A percentile compares a stretch with the other conserved stretches of the same genome.
These are phyloP conservation scores for Sigmodon hispidus DNA, from an alignment of 2,113 vertebrate genomes.

Conservation along the genomic window DNA sequence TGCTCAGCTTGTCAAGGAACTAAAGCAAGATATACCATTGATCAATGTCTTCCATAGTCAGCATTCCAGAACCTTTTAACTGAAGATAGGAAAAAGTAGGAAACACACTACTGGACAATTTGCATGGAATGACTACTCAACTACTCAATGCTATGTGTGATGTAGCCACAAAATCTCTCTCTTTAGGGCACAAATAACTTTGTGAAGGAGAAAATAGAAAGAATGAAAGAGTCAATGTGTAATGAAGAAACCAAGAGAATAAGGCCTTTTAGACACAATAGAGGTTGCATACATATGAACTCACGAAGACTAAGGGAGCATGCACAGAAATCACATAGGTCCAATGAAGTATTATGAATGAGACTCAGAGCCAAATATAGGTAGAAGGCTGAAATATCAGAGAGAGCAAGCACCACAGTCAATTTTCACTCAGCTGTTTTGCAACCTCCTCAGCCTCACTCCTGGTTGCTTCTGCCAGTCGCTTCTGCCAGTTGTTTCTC, in stretches of 20 bases:
- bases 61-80: neutral
- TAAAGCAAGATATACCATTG: neutral
- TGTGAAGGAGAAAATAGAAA: neutral
- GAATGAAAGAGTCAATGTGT: neutral
- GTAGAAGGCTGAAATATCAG: too few species aligned
- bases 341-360: too few species aligned
- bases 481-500: too few species aligned
- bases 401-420: too few species aligned
- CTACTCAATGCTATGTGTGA: neutral
- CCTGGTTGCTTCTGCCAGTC: too few species aligned
- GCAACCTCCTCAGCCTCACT: too few species aligned
- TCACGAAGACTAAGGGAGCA: neutral
- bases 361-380: too few species aligned
- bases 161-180: neutral
- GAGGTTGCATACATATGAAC: fast-evolving
- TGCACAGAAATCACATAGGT: neutral
- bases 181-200: neutral
- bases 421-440: too few species aligned
- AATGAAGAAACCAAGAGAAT: neutral
- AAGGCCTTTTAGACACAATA: neutral
- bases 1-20: neutral
- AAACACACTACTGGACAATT: neutral
- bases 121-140: neutral
- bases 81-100: neutral
- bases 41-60: neutral